Base-by-base conservation (phyloP, 2,113 vertebrate genomes). In the Ardeotis arabs region DNA sequence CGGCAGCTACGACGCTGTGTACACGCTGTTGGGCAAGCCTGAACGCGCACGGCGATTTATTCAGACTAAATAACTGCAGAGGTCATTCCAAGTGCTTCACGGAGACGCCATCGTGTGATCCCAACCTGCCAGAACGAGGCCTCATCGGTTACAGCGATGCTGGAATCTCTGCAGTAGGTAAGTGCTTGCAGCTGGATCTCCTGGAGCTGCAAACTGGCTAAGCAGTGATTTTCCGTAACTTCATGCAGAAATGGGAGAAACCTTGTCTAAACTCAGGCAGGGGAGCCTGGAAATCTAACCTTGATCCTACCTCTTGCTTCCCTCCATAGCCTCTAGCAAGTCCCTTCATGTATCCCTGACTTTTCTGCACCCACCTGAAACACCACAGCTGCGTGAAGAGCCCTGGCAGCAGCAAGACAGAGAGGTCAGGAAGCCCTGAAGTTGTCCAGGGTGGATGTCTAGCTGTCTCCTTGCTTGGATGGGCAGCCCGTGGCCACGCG, bases 1-100 rank as follows among this genome's bases (percentile, higher is more conserved):
- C 0, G 0, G 67, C 7, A 13, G 49, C 75, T 25, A 0, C 6
- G 50, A 66, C 0, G 3, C 70, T 14, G 33, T 1, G 5, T 5
- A 39, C 29, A 27, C 0, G 1, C 55, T 72, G 64, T 19, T 45
- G 84, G 80, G 69, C 68, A 84, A 91, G 82, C n/a, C 55, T 24
- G 67, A 69, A 31, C 3, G 3, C 56, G 39, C 50, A 19, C 1
- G 5, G 56, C 20, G 52, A 44, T 70, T 87, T 86, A 86, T 89
- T 95, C 79, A 82, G 12, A 84, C 31, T 18, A 68, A 87, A 66
- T 70, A 87, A 27, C 56, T 3, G 17, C 67, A 73, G 55, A 96
- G 63, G 72, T 92, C 45, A 81, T 66, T 84, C 44, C 81, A 82
- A 87, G 74, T 53, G 66, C 91, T 87, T 81, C 81, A 72, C 0